Evolutionary conservation across 2,888 invertebrate species (phyloP).

Genomic region (Mactromeris polynyma): DNA sequence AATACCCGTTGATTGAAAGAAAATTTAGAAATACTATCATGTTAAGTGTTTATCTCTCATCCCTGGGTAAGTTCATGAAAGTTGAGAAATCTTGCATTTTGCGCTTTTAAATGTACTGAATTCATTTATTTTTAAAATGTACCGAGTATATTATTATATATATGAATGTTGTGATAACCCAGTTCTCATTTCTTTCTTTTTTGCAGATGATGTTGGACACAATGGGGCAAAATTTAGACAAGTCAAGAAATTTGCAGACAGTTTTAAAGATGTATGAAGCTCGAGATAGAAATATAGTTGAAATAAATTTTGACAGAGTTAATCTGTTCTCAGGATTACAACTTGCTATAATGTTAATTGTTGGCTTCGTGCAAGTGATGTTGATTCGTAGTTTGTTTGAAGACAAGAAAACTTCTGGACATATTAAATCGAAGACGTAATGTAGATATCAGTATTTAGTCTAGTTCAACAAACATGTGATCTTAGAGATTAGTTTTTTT

Average conservation of each 20-base stretch:
- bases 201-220: conserved; percentile 90
- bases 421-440: conserved; percentile 72
- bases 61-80: too few species aligned
- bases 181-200: conserved; percentile 76
- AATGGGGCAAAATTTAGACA: conserved; percentile 88
- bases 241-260: conserved; percentile 85
- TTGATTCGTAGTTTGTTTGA: conserved; percentile 94
- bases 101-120: too few species aligned
- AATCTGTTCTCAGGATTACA: conserved; percentile 92
- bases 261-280: conserved; percentile 92
- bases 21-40: too few species aligned
- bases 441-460: neutral
- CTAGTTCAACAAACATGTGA: neutral
- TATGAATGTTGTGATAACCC: neutral
- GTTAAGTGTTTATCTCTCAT: too few species aligned
- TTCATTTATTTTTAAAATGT: too few species aligned
- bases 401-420: conserved; percentile 83
- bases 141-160: too few species aligned
- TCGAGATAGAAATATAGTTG: conserved; percentile 93
- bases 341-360: conserved; percentile 91
- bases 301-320: conserved; percentile 93
- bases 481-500: conserved; percentile 11
- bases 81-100: too few species aligned
- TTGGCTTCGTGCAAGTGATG: conserved; percentile 91
- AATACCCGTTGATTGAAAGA: too few species aligned